Evolutionary conservation across 2,797 vertebrate genomes (phyloP), one percentile per base, ranked within the genome.

Genomic region (Eremophila alpestris): DNA sequence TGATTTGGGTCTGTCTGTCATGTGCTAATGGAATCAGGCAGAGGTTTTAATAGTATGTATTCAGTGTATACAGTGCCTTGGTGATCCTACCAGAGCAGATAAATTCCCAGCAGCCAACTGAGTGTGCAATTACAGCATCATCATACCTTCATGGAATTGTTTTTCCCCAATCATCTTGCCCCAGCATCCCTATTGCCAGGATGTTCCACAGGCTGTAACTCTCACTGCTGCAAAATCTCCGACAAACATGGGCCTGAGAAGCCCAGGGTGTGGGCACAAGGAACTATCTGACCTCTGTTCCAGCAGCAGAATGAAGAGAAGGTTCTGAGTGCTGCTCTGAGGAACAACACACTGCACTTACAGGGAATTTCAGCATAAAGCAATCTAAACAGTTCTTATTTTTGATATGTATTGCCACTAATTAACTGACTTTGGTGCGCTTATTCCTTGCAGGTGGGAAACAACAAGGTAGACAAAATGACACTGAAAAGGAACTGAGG

Each of bases 1-100:
- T 87, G 79, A 93, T 92, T 89, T 92, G 70, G 30, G 65, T 93
- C 40, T 76, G 48, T 87, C 63, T 89, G 51, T 90, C 89, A 75
- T 46, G n/a, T 91, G 73, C 46, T 93, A 86, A 77, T 67, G 59
- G 70, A 90, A 65, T 74, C 38, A 45, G 79, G 82, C 51, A 68
- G 32, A 65, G 51, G 23, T 27, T 86, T 86, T 88, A 93, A 84
- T 62, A 73, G 38, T 26, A 13, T 41, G 16, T 79, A 32, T 69
- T 95, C 85, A 73, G 27, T 26, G 34, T 63, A 49, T 17, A 63
- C 43, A 46, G 59, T n/a, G 89, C 46, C 87, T 86, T 63, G 15
- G 19, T 70, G 76, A 88, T 88, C 52, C 27, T 69, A 81, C 21
- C 48, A 78, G 10, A 85, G 76, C 55, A 91, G 67, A 63, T 69